phyloP scores from a whole-genome alignment of 2,888 invertebrate species.

The Drosophila yooni region DNA sequence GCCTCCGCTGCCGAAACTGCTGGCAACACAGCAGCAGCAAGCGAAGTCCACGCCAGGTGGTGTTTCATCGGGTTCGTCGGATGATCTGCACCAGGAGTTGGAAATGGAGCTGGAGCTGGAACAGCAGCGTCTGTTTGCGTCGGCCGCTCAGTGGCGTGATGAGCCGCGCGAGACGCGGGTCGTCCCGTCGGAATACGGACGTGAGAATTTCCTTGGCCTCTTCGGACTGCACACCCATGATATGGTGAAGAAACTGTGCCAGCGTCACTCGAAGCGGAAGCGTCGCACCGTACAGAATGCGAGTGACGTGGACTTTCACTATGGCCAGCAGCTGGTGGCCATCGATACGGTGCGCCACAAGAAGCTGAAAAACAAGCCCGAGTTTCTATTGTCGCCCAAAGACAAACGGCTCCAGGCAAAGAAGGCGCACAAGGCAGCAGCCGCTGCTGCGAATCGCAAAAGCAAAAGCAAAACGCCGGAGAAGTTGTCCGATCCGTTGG shows the following conservation, averaged over 20 bases:
- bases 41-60: neutral
- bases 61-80: conserved; percentile 65
- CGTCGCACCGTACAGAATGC: conserved; percentile 83
- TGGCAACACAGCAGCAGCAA: neutral
- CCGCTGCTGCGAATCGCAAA: conserved; percentile 35
- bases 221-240: conserved; percentile 82
- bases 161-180: conserved; percentile 73
- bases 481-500: conserved; percentile 26
- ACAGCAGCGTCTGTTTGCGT: conserved; percentile 57
- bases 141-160: conserved; percentile 72
- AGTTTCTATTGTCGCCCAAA: conserved; percentile 82
- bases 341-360: conserved; percentile 77
- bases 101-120: conserved; percentile 62
- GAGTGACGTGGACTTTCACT: conserved; percentile 83
- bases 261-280: conserved; percentile 83
- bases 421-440: conserved; percentile 55
- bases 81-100: conserved; percentile 69
- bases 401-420: conserved; percentile 77
- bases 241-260: conserved; percentile 77
- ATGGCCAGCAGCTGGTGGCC: conserved; percentile 75
- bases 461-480: conserved; percentile 61
- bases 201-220: conserved; percentile 81
- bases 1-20: neutral
- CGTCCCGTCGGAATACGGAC: conserved; percentile 74
- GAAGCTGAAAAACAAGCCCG: conserved; percentile 76